A percentile compares a stretch with the other conserved stretches of the same genome.
These are phyloP conservation scores for Lordiphosa mommai DNA, from an alignment of 1,140 invertebrate genomes.

Conservation along the genomic window DNA sequence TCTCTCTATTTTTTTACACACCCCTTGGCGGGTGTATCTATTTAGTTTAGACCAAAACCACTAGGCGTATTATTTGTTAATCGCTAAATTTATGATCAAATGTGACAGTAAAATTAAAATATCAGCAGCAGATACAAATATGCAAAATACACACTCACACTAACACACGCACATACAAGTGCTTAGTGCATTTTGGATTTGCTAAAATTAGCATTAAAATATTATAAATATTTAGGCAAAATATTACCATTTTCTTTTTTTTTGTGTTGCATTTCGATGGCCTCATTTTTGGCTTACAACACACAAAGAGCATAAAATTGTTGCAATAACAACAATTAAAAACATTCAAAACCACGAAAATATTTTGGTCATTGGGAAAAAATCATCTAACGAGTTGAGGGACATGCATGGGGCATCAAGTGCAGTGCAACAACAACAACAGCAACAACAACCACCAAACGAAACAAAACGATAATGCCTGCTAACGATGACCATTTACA, in stretches of 20 bases:
- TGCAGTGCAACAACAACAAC: conserved; percentile 37
- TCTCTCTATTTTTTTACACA: no score
- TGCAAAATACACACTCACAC: conserved; percentile 11
- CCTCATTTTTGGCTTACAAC: conserved; percentile 31
- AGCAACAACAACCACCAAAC: conserved; percentile 26
- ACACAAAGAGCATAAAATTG: conserved; percentile 61
- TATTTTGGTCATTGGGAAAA: conserved; percentile 37
- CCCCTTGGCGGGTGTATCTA: not conserved
- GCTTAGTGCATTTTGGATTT: conserved; percentile 51
- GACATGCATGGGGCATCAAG: conserved; percentile 45
- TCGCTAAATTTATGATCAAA: conserved; percentile 73
- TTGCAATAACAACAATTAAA: conserved; percentile 53
- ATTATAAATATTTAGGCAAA: conserved; percentile 75
- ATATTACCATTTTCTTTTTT: conserved; percentile 47
- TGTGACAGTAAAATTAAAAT: conserved; percentile 75
- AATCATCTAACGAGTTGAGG: conserved; percentile 42
- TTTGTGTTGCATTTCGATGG: conserved; percentile 11
- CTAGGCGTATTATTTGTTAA: conserved; percentile 54
- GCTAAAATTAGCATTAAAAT: conserved; percentile 75
- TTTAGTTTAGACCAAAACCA: conserved; percentile 14
- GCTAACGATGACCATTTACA: conserved; percentile 71
- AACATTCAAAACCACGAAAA: conserved; percentile 64
- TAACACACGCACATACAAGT: not conserved
- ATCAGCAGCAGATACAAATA: conserved; percentile 64
- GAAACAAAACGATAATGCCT: conserved; percentile 23